These are phyloP conservation scores for Drosophila varians DNA, from an alignment of 1,140 invertebrate genomes.

Conservation along the genomic window DNA sequence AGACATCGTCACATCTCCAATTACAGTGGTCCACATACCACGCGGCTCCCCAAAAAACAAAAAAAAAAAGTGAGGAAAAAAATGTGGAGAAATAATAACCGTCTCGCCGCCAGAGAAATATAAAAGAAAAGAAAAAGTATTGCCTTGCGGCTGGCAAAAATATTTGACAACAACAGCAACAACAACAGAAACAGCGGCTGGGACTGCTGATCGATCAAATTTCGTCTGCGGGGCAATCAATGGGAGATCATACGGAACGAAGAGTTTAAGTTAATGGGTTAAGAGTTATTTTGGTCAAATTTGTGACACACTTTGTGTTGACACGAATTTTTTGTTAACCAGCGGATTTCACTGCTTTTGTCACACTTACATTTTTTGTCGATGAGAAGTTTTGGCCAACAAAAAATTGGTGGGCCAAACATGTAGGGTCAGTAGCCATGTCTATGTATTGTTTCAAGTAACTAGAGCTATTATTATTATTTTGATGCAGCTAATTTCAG, in stretches of 20 bases:
- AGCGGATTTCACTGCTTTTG: slow-evolving; percentile 26
- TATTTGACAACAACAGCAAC: slow-evolving; percentile 55
- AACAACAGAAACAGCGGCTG: slow-evolving; percentile 21
- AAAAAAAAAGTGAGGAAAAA: slow-evolving; percentile 12
- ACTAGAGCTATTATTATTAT: neutral
- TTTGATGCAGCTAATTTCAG: neutral
- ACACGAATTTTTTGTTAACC: slow-evolving; percentile 44
- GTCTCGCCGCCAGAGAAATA: slow-evolving; percentile 9
- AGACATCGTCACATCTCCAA: slow-evolving; percentile 47
- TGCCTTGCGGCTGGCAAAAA: slow-evolving; percentile 58
- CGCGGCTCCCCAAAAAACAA: neutral
- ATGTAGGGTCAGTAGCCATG: slow-evolving; percentile 3
- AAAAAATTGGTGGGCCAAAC: too few relatives aligned
- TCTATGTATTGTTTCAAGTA: neutral
- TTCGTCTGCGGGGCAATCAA: slow-evolving; percentile 47
- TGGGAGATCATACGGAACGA: slow-evolving; percentile 47
- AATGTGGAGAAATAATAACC: slow-evolving; percentile 41
- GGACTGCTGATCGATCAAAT: slow-evolving; percentile 70
- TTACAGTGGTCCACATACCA: slow-evolving; percentile 46
- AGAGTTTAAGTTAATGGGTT: slow-evolving; percentile 55
- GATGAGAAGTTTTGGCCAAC: neutral
- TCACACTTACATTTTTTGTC: slow-evolving; percentile 18
- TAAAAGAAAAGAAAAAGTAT: slow-evolving; percentile 43
- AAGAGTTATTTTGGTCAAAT: slow-evolving; percentile 67
- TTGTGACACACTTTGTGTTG: slow-evolving; percentile 66